Conservation (phyloP, 1,140 invertebrate genomes). For the Eubasilissa regina region DNA sequence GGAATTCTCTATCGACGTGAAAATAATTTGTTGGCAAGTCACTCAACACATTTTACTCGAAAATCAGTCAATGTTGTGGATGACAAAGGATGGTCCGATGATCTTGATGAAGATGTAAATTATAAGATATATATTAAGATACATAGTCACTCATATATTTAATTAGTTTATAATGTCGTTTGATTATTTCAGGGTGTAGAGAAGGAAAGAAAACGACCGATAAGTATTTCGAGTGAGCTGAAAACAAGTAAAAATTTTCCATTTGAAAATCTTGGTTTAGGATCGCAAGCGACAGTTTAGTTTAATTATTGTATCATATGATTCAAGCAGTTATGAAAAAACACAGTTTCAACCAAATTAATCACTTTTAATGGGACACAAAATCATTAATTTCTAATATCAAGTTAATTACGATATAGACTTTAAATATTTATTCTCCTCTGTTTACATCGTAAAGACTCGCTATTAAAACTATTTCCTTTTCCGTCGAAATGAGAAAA, state of each 20-base stretch:
- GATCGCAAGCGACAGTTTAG: conserved; percentile 4
- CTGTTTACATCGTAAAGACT: neutral
- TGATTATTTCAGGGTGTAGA: neutral
- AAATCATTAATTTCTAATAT: neutral
- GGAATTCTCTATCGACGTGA: neutral
- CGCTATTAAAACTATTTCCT: too few species aligned
- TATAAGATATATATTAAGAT: too few species aligned
- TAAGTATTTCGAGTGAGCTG: conserved; percentile 6
- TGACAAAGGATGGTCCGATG: too few species aligned
- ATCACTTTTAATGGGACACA: conserved; percentile 29
- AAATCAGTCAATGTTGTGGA: too few species aligned
- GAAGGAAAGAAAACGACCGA: neutral
- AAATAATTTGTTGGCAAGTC: neutral
- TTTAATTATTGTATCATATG: neutral
- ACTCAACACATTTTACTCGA: too few species aligned
- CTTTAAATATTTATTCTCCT: neutral
- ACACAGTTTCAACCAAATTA: conserved; percentile 18
- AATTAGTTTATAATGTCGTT: neutral
- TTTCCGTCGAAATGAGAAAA: neutral
- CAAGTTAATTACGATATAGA: neutral
- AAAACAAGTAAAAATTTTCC: conserved; percentile 17
- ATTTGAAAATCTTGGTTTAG: conserved; percentile 31
- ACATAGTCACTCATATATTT: too few species aligned
- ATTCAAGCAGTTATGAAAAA: conserved; percentile 14
- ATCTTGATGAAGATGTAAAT: too few species aligned